These are phyloP conservation scores for Gadopsis bispinosus DNA, from an alignment of 2,797 vertebrate species.

Conservation along the genomic window DNA sequence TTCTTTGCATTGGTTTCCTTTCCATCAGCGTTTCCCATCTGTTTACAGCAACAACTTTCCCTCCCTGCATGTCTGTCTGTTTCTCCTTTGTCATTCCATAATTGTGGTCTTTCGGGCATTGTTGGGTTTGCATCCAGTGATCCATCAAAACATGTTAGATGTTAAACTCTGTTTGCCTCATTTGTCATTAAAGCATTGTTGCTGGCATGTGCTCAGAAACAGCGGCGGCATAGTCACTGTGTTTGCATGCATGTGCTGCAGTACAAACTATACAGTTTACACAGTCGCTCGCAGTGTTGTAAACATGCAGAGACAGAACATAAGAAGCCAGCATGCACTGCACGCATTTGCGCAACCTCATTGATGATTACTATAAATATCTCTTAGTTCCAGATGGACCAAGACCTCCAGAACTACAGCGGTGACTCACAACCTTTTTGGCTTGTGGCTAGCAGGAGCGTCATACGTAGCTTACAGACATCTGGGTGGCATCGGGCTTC, in stretches of 20 bases:
- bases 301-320: constrained; percentile 1
- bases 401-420: background rate
- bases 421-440: background rate
- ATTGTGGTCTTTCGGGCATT: constrained; percentile 27
- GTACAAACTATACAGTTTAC: background rate
- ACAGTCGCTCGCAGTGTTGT: background rate
- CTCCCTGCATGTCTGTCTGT: constrained; percentile 12
- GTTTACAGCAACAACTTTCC: constrained; percentile 11
- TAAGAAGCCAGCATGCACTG: too few relatives aligned
- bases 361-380: background rate
- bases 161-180: constrained; percentile 33
- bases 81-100: constrained; percentile 34
- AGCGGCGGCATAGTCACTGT: constrained; percentile 11
- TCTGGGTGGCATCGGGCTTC: background rate
- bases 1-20: constrained; percentile 34
- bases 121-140: constrained; percentile 40
- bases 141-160: constrained; percentile 42
- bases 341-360: background rate
- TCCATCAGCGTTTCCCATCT: constrained; percentile 26
- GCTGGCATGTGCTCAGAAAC: background rate
- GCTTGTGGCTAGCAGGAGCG: background rate
- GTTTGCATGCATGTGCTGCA: constrained; percentile 3
- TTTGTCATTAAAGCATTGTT: constrained; percentile 23
- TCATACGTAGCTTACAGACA: background rate
- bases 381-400: constrained; percentile 1